Conservation (phyloP, 2,113 vertebrate genomes). For the Macquaria ambigua region DNA sequence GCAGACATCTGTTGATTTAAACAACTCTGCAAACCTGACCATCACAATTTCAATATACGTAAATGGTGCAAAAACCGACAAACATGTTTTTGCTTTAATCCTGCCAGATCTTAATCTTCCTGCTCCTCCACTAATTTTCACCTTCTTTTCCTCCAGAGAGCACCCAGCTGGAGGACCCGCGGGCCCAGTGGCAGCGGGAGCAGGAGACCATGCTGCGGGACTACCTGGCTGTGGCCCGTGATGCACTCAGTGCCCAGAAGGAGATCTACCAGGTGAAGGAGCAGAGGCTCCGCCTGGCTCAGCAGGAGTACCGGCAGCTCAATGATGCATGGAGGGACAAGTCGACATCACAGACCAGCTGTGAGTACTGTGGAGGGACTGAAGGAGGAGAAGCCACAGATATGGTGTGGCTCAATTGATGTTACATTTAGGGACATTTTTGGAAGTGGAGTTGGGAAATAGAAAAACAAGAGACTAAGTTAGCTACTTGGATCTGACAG, state of each 20-base stretch:
- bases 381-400: background rate
- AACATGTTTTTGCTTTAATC: background rate
- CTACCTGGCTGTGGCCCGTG: slow-evolving; percentile 94
- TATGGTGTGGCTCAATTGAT: background rate
- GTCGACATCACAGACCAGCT: slow-evolving; percentile 94
- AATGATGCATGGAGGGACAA: slow-evolving; percentile 95
- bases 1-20: background rate
- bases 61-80: background rate
- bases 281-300: slow-evolving; percentile 93
- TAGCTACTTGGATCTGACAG: background rate
- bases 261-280: slow-evolving; percentile 99
- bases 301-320: slow-evolving; percentile 95
- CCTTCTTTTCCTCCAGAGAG: slow-evolving; percentile 75
- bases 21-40: background rate
- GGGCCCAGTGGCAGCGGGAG: slow-evolving; percentile 95
- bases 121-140: fast-evolving
- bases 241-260: slow-evolving; percentile 94
- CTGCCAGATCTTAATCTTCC: background rate
- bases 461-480: background rate
- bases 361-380: slow-evolving; percentile 82
- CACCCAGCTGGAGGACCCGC: slow-evolving; percentile 98
- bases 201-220: slow-evolving; percentile 98
- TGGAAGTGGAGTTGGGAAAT: background rate
- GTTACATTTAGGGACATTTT: background rate
- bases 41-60: background rate